Percentiles rank a stretch among this genome's conserved stretches.
Evolutionary conservation across 1,140 invertebrate genomes (phyloP).

Genomic region (Drosophila micromelanica): DNA sequence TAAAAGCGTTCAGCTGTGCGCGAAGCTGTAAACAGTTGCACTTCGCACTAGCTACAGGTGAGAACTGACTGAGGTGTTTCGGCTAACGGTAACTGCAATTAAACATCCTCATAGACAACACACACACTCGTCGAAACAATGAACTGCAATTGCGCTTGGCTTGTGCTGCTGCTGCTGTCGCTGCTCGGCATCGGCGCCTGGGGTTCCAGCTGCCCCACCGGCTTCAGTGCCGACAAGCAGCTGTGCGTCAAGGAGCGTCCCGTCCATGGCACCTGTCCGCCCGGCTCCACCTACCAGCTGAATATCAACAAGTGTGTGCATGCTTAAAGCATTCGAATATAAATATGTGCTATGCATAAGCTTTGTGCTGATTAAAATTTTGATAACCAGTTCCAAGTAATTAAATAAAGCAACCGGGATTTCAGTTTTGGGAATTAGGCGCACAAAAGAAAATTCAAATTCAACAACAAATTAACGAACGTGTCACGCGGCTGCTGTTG

Average conservation of each 20-base stretch:
- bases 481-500: slow-evolving; percentile 50
- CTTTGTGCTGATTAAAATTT: slow-evolving; percentile 5
- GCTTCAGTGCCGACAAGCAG: slow-evolving; percentile 55
- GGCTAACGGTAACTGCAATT: neutral
- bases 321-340: slow-evolving; percentile 12
- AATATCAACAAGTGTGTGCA: slow-evolving; percentile 76
- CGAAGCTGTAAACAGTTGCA: slow-evolving; percentile 46
- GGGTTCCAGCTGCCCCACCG: slow-evolving; percentile 60
- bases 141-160: slow-evolving; percentile 61
- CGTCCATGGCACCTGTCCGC: slow-evolving; percentile 68
- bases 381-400: neutral
- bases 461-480: slow-evolving; percentile 64
- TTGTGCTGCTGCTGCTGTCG: slow-evolving; percentile 63
- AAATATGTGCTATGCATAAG: neutral
- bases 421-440: slow-evolving; percentile 2
- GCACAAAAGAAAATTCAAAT: slow-evolving; percentile 61
- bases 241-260: slow-evolving; percentile 63
- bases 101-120: neutral
- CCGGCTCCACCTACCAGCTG: slow-evolving; percentile 59
- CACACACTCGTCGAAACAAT: neutral
- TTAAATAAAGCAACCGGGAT: neutral
- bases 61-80: neutral
- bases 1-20: slow-evolving; percentile 34
- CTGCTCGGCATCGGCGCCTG: slow-evolving; percentile 48
- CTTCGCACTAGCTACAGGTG: slow-evolving; percentile 40